Evolutionary conservation across 2,797 vertebrate genomes (phyloP).

Genomic region (Gobionotothen gibberifrons): DNA sequence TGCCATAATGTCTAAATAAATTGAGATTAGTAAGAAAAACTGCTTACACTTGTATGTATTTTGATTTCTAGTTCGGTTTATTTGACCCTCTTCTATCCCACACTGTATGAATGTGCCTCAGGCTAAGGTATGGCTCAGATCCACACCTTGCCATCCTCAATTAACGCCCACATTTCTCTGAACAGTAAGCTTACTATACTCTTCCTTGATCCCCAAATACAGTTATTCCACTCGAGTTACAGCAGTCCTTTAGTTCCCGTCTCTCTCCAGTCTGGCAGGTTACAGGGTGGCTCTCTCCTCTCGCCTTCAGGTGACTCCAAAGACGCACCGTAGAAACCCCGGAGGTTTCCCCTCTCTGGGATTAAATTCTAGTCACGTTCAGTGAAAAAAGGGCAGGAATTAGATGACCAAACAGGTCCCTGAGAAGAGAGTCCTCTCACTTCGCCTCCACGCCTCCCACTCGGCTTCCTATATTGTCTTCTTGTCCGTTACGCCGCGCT

Average conservation of each 20-base stretch:
- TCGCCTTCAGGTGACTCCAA: constrained; percentile 54
- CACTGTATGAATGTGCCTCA: background rate
- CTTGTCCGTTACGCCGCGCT: constrained; percentile 56
- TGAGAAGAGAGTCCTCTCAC: constrained; percentile 46
- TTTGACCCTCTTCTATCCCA: background rate
- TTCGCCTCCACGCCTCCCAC: constrained; percentile 81
- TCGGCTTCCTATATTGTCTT: constrained; percentile 81
- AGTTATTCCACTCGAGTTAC: constrained; percentile 25
- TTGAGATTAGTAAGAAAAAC: background rate
- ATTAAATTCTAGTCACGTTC: constrained; percentile 56
- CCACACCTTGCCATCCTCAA: constrained; percentile 63
- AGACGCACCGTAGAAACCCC: constrained; percentile 23
- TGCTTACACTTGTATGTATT: background rate
- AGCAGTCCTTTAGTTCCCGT: constrained; percentile 28
- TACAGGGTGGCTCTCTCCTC: constrained; percentile 34
- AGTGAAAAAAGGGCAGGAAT: constrained; percentile 53
- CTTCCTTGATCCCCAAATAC: constrained; percentile 35
- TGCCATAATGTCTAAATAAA: background rate
- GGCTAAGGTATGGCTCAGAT: constrained; percentile 26
- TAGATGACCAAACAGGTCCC: constrained; percentile 47
- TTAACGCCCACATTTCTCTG: constrained; percentile 62
- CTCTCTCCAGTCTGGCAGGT: constrained; percentile 27
- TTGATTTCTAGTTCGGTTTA: background rate
- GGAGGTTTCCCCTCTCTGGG: constrained; percentile 42
- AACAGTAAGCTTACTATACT: constrained; percentile 54